A percentile compares a stretch with the other conserved stretches of the same genome.
phyloP scores from a whole-genome alignment of 2,113 vertebrate genomes.

The Chamaetylas fuelleborni region DNA sequence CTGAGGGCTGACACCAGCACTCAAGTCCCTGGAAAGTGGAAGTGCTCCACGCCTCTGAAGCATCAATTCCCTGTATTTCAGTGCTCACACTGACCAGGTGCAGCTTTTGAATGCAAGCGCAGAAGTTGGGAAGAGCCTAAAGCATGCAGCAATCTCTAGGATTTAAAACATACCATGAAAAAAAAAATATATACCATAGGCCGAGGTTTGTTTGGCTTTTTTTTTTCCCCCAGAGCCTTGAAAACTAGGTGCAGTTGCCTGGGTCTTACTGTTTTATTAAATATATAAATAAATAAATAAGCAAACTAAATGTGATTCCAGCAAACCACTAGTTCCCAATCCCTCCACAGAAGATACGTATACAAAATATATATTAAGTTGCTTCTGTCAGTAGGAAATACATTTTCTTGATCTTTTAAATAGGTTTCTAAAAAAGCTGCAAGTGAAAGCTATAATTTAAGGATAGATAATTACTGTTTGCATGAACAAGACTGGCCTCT shows the following conservation, averaged over 20 bases:
- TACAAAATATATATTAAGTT: slow-evolving; percentile 2
- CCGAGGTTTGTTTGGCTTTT: neutral
- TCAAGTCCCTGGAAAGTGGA: neutral
- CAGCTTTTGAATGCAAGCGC: neutral
- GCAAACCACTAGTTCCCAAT: neutral
- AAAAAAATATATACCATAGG: neutral
- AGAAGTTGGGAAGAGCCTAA: neutral
- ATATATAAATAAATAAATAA: neutral
- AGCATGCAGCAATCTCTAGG: neutral
- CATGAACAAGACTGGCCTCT: slow-evolving; percentile 20
- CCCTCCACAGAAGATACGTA: neutral
- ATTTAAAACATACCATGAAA: neutral
- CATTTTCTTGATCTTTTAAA: slow-evolving; percentile 27
- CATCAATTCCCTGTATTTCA: neutral
- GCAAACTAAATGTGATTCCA: neutral
- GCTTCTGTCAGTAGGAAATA: neutral
- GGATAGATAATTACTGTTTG: slow-evolving; percentile 28
- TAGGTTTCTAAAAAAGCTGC: neutral
- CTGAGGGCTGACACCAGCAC: neutral
- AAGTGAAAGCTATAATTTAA: slow-evolving; percentile 6
- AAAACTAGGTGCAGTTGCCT: neutral
- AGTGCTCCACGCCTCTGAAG: neutral
- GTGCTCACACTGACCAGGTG: neutral
- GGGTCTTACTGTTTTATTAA: neutral
- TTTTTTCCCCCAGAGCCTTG: neutral